Base-by-base conservation (phyloP, 2,113 vertebrate species). In the Poeciliopsis retropinna region DNA sequence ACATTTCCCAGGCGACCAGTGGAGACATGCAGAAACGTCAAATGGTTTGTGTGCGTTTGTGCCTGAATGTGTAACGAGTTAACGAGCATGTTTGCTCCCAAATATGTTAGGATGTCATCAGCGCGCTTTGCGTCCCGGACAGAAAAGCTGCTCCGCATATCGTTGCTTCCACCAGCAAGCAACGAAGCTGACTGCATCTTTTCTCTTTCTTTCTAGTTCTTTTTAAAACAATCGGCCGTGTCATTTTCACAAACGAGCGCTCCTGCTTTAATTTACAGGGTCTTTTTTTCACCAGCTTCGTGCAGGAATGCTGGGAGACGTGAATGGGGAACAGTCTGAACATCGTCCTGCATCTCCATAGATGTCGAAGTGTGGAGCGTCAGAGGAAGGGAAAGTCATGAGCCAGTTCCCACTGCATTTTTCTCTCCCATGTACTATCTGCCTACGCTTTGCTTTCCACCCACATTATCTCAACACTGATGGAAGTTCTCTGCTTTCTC, bases 361-460 rank as follows among this genome's bases (percentile, higher is more conserved):
- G 82, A 92, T 87, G 82, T 79, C 72, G 79, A 81, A 66, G 71
- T 10, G 63, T 86, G 73, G 57, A 74, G 68, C 85, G 74, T 72
- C 66, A 77, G 28, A 80, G 81, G 76, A 64, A 73, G 75, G 67
- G 78, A 85, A 78, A 88, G 70, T 88, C 87, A 91, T 91, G 84
- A 92, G 83, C 77, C 79, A 87, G 85, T 85, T 93, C 87, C 89
- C 85, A 88, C 84, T 88, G 85, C 80, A 79, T 87, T 90, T 84
- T 91, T 88, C 85, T 87, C 90, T 91, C 85, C 83, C 81, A 85
- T 91, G 89, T 87, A 34, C 67, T n/a, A 88, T 88, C 85, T 88
- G 74, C 86, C 94, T 91, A 94, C 93, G 72, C 90, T 80, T 85
- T 87, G 90, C 87, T 86, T 92, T 93, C 90, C 91, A 83, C 70